Conservation (phyloP, 2,797 vertebrate species). For the Neosilurus mollespiculum region DNA sequence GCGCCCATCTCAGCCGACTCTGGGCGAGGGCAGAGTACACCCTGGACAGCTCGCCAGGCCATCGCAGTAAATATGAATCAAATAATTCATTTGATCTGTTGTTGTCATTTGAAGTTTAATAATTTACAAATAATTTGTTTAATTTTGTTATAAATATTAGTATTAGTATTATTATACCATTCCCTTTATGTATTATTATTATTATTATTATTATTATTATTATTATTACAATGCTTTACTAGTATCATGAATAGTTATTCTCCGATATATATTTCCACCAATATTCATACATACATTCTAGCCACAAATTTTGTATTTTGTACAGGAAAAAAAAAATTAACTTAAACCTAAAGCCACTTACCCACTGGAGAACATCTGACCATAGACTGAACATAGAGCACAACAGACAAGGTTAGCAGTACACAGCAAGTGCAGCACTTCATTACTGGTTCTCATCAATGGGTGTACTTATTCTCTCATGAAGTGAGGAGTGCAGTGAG, state of each 20-base stretch:
- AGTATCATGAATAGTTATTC: neutral
- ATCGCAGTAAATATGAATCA: neutral
- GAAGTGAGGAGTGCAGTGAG: slow-evolving; percentile 18
- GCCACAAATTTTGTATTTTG: neutral
- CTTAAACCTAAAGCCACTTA: slow-evolving; percentile 11
- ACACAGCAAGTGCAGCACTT: slow-evolving; percentile 54
- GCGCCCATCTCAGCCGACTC: too few relatives aligned
- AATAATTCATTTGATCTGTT: neutral
- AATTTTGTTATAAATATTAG: too few relatives aligned
- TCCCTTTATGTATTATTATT: neutral
- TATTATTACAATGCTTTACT: neutral
- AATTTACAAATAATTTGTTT: too few relatives aligned
- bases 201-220: neutral
- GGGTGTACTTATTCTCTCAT: slow-evolving; percentile 10
- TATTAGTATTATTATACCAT: neutral
- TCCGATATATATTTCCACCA: neutral
- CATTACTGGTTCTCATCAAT: slow-evolving; percentile 48
- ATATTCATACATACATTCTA: neutral
- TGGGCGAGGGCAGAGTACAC: too few relatives aligned
- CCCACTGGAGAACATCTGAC: neutral
- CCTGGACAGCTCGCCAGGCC: too few relatives aligned
- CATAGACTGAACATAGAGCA: slow-evolving; percentile 3
- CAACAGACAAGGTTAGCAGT: slow-evolving; percentile 26
- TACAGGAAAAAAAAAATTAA: neutral
- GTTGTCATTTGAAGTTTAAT: too few relatives aligned